These are phyloP conservation scores for Byasa hedistus DNA, from an alignment of 2,888 invertebrate species.

Conservation along the genomic window DNA sequence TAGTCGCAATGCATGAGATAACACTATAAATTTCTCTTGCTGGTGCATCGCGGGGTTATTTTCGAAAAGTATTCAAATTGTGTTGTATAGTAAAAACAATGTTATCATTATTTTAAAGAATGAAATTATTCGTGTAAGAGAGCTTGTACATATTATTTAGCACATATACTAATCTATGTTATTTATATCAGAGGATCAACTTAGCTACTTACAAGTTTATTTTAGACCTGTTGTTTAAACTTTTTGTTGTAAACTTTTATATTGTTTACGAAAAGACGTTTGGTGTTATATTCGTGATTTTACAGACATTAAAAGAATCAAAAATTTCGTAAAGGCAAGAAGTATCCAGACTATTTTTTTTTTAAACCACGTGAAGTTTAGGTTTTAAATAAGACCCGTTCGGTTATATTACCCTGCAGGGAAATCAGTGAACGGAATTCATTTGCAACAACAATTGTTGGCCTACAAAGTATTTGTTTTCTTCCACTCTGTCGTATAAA, in stretches of 20 bases:
- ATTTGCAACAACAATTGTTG: slow-evolving; percentile 43
- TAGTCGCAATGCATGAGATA: slow-evolving; percentile 57
- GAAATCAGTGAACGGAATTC: slow-evolving; percentile 68
- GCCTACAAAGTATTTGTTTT: slow-evolving; percentile 47
- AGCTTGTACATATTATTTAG: too few relatives aligned
- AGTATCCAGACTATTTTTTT: not conserved
- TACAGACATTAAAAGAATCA: not conserved
- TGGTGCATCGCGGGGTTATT: not conserved
- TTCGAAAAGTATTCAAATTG: not conserved
- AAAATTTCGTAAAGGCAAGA: not conserved
- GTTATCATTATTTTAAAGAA: not conserved
- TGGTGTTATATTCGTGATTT: not conserved
- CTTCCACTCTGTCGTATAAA: not conserved
- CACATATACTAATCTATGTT: too few relatives aligned
- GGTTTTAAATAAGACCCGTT: slow-evolving; percentile 31
- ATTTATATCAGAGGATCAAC: too few relatives aligned
- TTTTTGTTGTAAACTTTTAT: not conserved
- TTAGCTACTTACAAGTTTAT: too few relatives aligned
- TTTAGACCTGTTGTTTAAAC: too few relatives aligned
- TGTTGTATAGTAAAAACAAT: not conserved
- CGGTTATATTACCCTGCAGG: slow-evolving; percentile 66
- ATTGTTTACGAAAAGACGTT: not conserved
- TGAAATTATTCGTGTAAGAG: not conserved
- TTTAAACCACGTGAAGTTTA: slow-evolving; percentile 25
- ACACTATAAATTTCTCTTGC: slow-evolving; percentile 49